These are phyloP conservation scores for Chirona hameri DNA, from an alignment of 2,888 invertebrate species.

Conservation along the genomic window DNA sequence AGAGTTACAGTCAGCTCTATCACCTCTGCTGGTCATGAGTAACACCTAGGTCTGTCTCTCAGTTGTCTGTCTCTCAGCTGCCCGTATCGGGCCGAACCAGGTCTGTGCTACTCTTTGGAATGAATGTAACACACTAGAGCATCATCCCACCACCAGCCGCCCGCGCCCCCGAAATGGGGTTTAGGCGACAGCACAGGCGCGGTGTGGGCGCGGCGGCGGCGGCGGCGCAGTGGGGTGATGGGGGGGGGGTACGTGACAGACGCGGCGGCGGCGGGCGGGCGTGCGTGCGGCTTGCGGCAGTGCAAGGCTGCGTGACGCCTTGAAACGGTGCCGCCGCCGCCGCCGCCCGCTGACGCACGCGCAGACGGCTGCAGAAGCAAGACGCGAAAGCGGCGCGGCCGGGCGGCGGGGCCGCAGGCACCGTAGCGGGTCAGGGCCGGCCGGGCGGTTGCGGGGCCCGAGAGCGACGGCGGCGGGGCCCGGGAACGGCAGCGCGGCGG, in stretches of 20 bases:
- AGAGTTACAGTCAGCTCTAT: too few relatives aligned
- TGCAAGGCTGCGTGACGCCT: not conserved
- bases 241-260: not conserved
- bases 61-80: too few relatives aligned
- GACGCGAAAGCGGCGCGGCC: not conserved
- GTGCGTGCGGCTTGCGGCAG: not conserved
- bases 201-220: not conserved
- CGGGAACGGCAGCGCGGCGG: too few relatives aligned
- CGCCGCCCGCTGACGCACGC: not conserved
- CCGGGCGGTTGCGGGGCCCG: not conserved
- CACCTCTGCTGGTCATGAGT: too few relatives aligned
- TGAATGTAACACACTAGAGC: too few relatives aligned
- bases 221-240: too few relatives aligned
- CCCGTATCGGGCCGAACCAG: too few relatives aligned
- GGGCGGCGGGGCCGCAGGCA: not conserved
- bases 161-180: not conserved
- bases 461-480: too few relatives aligned
- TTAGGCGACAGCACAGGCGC: not conserved
- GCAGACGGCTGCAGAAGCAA: not conserved
- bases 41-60: too few relatives aligned
- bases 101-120: too few relatives aligned
- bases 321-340: not conserved
- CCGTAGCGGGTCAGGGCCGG: not conserved
- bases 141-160: too few relatives aligned
- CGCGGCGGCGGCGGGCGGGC: not conserved